These are phyloP conservation scores for Brachionus asplanchnoidis DNA, from an alignment of 1,140 invertebrate species.

Conservation along the genomic window DNA sequence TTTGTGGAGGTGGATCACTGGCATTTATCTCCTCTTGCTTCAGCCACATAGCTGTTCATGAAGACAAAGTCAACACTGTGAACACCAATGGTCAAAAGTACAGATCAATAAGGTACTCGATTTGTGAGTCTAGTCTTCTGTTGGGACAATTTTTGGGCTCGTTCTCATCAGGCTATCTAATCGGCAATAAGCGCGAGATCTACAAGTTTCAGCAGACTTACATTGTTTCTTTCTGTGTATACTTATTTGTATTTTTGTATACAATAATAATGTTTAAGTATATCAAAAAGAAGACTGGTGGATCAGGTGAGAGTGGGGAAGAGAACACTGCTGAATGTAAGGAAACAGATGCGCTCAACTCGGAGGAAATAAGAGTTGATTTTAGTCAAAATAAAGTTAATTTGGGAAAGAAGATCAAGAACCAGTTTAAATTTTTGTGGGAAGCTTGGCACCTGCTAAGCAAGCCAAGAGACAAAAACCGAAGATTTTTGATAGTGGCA, in stretches of 20 bases:
- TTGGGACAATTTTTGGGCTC: constrained; percentile 39
- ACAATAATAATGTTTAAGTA: constrained; percentile 26
- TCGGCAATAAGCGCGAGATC: neutral
- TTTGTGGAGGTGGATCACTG: constrained; percentile 17
- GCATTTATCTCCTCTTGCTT: constrained; percentile 39
- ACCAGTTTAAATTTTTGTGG: neutral
- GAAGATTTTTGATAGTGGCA: constrained; percentile 1
- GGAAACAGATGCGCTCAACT: neutral
- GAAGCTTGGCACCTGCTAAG: constrained; percentile 8
- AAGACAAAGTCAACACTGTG: neutral
- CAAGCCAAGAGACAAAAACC: constrained; percentile 11
- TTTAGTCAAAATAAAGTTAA: neutral
- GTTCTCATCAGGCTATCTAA: constrained; percentile 1
- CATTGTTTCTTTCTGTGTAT: constrained; percentile 6
- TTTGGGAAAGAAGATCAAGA: neutral
- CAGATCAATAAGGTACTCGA: constrained; percentile 22
- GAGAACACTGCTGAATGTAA: neutral
- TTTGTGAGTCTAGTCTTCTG: neutral
- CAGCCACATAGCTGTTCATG: constrained; percentile 14
- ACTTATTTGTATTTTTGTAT: constrained; percentile 23
- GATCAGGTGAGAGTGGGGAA: neutral
- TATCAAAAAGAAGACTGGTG: neutral
- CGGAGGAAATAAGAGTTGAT: neutral
- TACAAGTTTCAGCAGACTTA: constrained; percentile 29
- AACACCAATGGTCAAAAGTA: constrained; percentile 6